A percentile compares a stretch with the other conserved stretches of the same genome.
Conservation (phyloP, 2,797 vertebrate genomes). For the Micropoecilia bifurca region DNA sequence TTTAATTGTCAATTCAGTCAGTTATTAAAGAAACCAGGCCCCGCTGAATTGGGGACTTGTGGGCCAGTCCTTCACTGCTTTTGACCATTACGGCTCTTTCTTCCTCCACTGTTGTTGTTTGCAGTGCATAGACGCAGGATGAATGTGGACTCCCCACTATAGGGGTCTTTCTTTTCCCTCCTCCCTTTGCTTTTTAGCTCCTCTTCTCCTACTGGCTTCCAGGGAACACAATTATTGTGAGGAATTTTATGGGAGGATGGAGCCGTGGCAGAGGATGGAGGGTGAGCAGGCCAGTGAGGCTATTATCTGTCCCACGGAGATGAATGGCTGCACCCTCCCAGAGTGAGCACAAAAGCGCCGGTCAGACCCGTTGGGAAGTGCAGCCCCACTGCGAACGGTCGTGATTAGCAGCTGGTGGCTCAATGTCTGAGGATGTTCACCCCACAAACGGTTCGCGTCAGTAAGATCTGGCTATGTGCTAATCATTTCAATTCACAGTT, state of each 20-base stretch:
- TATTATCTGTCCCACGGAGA: slow-evolving; percentile 77
- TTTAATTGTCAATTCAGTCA: slow-evolving; percentile 87
- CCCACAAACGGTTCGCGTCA: slow-evolving; percentile 31
- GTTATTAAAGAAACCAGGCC: slow-evolving; percentile 83
- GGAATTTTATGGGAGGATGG: slow-evolving; percentile 75
- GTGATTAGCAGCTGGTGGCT: slow-evolving; percentile 50
- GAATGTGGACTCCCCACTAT: slow-evolving; percentile 76
- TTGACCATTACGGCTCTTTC: slow-evolving; percentile 80
- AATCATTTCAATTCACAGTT: not conserved
- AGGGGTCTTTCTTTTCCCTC: slow-evolving; percentile 69
- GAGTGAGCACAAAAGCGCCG: slow-evolving; percentile 77
- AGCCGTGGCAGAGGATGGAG: slow-evolving; percentile 55
- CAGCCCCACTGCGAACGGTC: slow-evolving; percentile 69
- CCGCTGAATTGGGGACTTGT: slow-evolving; percentile 77
- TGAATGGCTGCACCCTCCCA: slow-evolving; percentile 69
- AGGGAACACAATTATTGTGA: slow-evolving; percentile 77
- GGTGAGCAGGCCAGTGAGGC: slow-evolving; percentile 67
- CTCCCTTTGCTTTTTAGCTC: slow-evolving; percentile 68
- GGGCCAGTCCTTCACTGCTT: slow-evolving; percentile 81
- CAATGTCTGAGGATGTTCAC: slow-evolving; percentile 48
- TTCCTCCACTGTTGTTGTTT: slow-evolving; percentile 79
- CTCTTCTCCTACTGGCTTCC: slow-evolving; percentile 70
- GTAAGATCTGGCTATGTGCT: not conserved
- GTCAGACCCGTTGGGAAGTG: slow-evolving; percentile 73
- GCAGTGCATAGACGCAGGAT: slow-evolving; percentile 76